Base-by-base conservation (phyloP, 2,888 invertebrate species). In the Boloria euphrosyne region DNA sequence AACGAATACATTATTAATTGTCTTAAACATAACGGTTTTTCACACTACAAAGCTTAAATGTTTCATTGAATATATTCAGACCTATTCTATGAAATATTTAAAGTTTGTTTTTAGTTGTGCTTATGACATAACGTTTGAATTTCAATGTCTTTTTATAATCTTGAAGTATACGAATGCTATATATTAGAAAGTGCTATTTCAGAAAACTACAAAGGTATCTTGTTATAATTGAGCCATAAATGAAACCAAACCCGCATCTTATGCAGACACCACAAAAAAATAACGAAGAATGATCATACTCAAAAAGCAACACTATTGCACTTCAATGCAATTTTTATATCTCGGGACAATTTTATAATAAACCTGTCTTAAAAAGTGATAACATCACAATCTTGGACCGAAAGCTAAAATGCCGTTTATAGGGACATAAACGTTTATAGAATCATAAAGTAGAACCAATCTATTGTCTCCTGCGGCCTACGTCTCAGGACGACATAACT, bases 391-490 rank as follows among this genome's bases (percentile, higher is more conserved):
- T 86, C 84, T 86, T 75, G 74, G 71, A 81, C 85, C 85, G 83
- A 89, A 88, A 89, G 86, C 86, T 86, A 88, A 90, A 88, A 88
- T 81, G 81, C 83, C 89, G 85, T 89, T 90, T 89, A 89, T 87
- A 84, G 84, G 84, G 79, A 84, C 86, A 90, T 92, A 89, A 91
- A 91, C 87, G 88, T 90, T 92, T 91, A 90, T 91, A 84, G 89
- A 90, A 87, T 89, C 90, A 89, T 91, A 92, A 91, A 92, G 81
- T 85, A 89, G 84, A 83, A 80, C 83, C 88, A 83, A 90, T 88
- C 87, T 87, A 91, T 92, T 91, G 91, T 92, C 85, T 86, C 83
- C 80, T 78, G 77, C 86, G 78, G 78, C 89, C 90, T 88, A 89
- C 91, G 89, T 88, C 75, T 80, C 78, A 75, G 81, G 82, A 77